Base-by-base conservation (phyloP, 2,113 vertebrate genomes). In the Ciconia boyciana region DNA sequence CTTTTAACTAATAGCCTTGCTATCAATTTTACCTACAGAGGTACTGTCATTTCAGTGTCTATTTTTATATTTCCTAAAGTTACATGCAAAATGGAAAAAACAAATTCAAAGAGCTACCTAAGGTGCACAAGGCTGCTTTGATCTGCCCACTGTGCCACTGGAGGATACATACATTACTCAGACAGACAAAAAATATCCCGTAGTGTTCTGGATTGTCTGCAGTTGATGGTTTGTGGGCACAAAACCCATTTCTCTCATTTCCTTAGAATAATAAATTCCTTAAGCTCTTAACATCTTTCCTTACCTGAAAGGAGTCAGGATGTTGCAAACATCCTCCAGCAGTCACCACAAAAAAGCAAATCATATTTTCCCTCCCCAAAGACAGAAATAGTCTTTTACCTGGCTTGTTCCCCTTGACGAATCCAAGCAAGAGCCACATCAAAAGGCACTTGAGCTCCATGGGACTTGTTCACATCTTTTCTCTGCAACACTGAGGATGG, bases 401-500 rank as follows among this genome's bases (percentile, higher is more conserved):
- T 97, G 39, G 7, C 41, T 57, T 18, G 10, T 10, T 51, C n/a
- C 32, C 87, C 79, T 22, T 83, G 95, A 88, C 0, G 9, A 55
- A 95, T 96, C 93, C 94, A 88, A 97, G 36, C 54, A 95, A 86
- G 91, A 95, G 94, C 96, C 97, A 96, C 94, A 95, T 95, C 94
- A 97, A 96, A 96, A 97, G 82, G 78, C 51, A 90, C 82, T 32
- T 89, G 84, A 77, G 64, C 79, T 91, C 91, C 96, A 95, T 86
- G 84, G 87, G 55, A 52, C 71, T 91, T 44, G 43, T 80, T 96
- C 91, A 80, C 84, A 93, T 88, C 89, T 74, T 90, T 80, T 71
- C 71, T 62, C 75, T 3, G 1, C 64, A 36, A 13, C 6, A 2
- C 84, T 46, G 82, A 79, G 36, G 80, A 72, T 2, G 54, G 17